phyloP scores from a whole-genome alignment of 2,797 vertebrate genomes.

The Australoheros facetus region DNA sequence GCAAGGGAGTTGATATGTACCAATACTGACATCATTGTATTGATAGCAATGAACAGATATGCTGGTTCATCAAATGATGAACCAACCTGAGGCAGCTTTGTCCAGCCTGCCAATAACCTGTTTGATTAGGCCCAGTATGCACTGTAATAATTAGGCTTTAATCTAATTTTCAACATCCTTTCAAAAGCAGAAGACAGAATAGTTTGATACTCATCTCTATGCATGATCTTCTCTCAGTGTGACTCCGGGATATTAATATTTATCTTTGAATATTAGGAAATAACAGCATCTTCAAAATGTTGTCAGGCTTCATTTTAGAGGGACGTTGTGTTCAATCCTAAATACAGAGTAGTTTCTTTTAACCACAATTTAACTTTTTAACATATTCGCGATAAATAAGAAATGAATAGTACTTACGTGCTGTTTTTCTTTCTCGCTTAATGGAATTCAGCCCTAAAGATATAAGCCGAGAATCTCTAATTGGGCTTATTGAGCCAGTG shows the following conservation, averaged over 20 bases:
- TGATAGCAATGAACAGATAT: not conserved
- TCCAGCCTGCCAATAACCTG: not conserved
- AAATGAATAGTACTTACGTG: slow-evolving; percentile 22
- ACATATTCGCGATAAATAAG: slow-evolving; percentile 35
- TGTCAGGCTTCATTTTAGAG: not conserved
- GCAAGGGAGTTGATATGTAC: not conserved
- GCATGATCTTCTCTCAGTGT: not conserved
- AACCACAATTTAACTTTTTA: slow-evolving; percentile 18
- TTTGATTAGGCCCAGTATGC: not conserved
- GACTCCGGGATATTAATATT: not conserved
- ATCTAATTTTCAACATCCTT: not conserved
- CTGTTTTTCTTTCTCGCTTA: slow-evolving; percentile 34
- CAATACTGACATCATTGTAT: not conserved
- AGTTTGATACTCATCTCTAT: not conserved
- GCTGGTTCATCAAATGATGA: not conserved
- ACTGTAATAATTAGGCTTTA: not conserved
- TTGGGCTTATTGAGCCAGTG: slow-evolving; percentile 34
- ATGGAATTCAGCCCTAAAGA: slow-evolving; percentile 54
- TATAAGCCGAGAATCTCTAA: slow-evolving; percentile 39
- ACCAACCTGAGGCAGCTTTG: not conserved
- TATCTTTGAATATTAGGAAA: slow-evolving; percentile 3
- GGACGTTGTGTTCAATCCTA: slow-evolving; percentile 13
- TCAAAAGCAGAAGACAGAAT: not conserved
- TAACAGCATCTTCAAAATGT: slow-evolving; percentile 13
- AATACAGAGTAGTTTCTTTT: slow-evolving; percentile 5